Evolutionary conservation across 2,888 invertebrate genomes (phyloP).

Genomic region (Glyphotaelius pellucidus): DNA sequence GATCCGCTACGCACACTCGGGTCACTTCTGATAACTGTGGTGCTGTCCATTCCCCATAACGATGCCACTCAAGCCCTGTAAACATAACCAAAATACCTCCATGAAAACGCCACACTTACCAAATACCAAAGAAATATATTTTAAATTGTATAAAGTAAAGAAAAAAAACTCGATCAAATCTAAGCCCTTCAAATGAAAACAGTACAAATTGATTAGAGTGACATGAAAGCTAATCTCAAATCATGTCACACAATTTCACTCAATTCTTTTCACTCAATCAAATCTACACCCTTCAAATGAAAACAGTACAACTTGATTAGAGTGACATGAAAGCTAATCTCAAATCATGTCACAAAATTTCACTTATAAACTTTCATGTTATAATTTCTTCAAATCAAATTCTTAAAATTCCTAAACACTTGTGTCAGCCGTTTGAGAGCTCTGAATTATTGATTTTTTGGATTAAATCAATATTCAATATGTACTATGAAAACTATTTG

Average conservation of each 20-base stretch:
- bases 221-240: neutral
- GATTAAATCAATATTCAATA: neutral
- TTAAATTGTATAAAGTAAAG: neutral
- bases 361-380: neutral
- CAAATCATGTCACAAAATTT: neutral
- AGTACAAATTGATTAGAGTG: neutral
- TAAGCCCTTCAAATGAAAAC: neutral
- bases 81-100: conserved; percentile 41
- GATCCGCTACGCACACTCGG: neutral
- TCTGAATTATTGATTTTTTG: neutral
- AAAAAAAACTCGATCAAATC: neutral
- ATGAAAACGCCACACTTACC: conserved; percentile 9
- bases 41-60: conserved; percentile 50
- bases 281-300: neutral
- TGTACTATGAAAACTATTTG: neutral
- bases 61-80: conserved; percentile 47
- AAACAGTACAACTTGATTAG: neutral
- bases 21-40: conserved; percentile 46
- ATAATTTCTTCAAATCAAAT: no score
- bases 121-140: neutral
- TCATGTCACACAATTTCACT: no score
- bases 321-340: neutral
- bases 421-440: neutral
- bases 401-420: neutral
- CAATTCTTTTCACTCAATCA: no score